Percentiles rank a stretch among this genome's conserved stretches.
phyloP scores from a whole-genome alignment of 2,797 vertebrate genomes.

The Falco cherrug region DNA sequence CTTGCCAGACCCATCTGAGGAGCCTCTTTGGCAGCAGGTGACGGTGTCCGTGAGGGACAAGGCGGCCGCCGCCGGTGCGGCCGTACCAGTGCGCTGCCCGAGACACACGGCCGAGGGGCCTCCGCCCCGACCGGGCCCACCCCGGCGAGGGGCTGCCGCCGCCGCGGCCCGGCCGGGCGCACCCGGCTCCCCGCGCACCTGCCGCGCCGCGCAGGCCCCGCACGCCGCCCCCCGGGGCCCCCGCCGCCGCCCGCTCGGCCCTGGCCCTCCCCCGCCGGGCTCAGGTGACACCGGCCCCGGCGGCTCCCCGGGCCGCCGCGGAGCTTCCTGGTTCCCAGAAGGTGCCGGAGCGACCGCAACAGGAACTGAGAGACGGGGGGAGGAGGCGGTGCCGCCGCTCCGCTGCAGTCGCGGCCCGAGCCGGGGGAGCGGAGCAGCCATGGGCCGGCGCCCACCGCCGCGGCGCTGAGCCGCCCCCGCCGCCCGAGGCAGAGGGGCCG shows the following conservation, averaged over 20 bases:
- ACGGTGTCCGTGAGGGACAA: neutral
- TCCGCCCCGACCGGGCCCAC: too few relatives aligned
- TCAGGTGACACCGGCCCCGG: constrained; percentile 11
- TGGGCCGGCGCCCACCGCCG: constrained; percentile 4
- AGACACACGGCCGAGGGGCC: neutral
- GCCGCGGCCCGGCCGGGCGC: neutral
- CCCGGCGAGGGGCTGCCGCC: neutral
- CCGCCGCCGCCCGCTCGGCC: neutral
- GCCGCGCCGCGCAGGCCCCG: too few relatives aligned
- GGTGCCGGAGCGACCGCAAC: constrained; percentile 55
- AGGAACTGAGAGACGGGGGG: constrained; percentile 60
- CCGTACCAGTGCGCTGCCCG: neutral
- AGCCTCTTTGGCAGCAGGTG: rapidly evolving
- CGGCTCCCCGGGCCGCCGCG: neutral
- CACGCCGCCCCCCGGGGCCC: neutral
- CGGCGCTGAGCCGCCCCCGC: neutral
- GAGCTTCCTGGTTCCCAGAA: constrained; percentile 66
- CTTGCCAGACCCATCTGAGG: rapidly evolving
- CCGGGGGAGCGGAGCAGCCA: constrained; percentile 43
- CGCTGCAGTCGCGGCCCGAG: constrained; percentile 51
- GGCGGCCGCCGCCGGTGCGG: rapidly evolving
- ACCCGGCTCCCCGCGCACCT: too few relatives aligned
- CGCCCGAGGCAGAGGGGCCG: neutral
- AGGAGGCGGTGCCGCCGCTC: constrained; percentile 53
- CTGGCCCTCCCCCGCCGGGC: neutral